phyloP scores from a whole-genome alignment of 2,797 vertebrate species.

The Alcedo atthis region DNA sequence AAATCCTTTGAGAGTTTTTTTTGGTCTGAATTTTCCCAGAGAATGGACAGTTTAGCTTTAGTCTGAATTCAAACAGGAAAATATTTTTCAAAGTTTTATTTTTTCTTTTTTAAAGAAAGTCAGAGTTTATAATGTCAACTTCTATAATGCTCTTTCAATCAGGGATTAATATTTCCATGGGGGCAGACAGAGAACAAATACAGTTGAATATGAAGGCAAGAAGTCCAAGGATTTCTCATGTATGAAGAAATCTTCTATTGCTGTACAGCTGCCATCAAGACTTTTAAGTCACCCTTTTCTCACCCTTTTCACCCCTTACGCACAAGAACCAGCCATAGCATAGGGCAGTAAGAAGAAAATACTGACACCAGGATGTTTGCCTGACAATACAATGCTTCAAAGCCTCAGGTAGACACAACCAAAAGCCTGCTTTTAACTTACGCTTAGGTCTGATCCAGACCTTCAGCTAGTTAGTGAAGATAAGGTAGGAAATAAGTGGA shows the following conservation, averaged over 20 bases:
- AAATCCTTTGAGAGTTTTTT: background rate
- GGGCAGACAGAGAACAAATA: background rate
- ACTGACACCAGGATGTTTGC: background rate
- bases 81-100: background rate
- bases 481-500: background rate
- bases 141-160: background rate
- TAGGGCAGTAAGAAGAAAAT: background rate
- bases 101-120: background rate
- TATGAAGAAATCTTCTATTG: background rate
- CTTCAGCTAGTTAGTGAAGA: background rate
- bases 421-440: background rate
- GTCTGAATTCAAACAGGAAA: slow-evolving; percentile 5
- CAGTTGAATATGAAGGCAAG: background rate
- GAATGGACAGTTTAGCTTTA: background rate
- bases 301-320: rapidly evolving
- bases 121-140: background rate
- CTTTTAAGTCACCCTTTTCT: background rate
- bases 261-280: background rate
- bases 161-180: background rate
- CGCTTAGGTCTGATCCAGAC: background rate
- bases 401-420: background rate
- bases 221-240: background rate
- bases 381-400: background rate
- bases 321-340: background rate
- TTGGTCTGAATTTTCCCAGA: slow-evolving; percentile 14